Percentiles rank a stretch among this genome's conserved stretches.
phyloP scores from a whole-genome alignment of 2,888 invertebrate genomes.

The Hemaris fuciformis region DNA sequence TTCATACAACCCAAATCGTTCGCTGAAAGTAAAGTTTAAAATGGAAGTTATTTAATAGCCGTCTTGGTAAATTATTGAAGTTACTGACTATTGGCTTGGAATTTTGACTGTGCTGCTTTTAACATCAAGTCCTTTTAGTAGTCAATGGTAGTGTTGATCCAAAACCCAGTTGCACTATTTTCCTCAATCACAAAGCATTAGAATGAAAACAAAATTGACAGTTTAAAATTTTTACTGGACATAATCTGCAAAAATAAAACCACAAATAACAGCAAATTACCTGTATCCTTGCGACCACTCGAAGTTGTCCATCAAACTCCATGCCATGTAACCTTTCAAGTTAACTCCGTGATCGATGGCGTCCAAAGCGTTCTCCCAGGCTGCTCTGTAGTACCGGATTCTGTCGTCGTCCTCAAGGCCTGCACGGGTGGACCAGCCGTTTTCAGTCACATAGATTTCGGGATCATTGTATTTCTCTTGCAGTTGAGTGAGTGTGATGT shows the following conservation, averaged over 20 bases:
- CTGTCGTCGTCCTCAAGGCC: constrained; percentile 65
- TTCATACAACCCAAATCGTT: constrained; percentile 37
- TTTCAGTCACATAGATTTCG: constrained; percentile 81
- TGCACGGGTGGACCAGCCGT: constrained; percentile 72
- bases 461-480: constrained; percentile 71
- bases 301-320: constrained; percentile 85
- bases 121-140: no score
- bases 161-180: no score
- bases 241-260: background rate
- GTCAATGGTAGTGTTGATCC: no score
- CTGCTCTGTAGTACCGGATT: constrained; percentile 57
- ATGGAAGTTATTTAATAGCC: no score
- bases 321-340: constrained; percentile 79
- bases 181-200: no score
- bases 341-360: constrained; percentile 68
- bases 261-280: constrained; percentile 47
- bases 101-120: no score
- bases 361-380: constrained; percentile 61
- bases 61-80: no score
- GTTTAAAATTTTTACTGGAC: no score
- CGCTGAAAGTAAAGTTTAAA: no score
- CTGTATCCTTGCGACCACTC: constrained; percentile 83
- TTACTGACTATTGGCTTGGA: no score
- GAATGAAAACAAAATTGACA: background rate
- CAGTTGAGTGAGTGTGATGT: constrained; percentile 73